Percentiles rank a stretch among this genome's conserved stretches.
phyloP scores from a whole-genome alignment of 1,140 invertebrate genomes.

The Drosophila pruinosa region DNA sequence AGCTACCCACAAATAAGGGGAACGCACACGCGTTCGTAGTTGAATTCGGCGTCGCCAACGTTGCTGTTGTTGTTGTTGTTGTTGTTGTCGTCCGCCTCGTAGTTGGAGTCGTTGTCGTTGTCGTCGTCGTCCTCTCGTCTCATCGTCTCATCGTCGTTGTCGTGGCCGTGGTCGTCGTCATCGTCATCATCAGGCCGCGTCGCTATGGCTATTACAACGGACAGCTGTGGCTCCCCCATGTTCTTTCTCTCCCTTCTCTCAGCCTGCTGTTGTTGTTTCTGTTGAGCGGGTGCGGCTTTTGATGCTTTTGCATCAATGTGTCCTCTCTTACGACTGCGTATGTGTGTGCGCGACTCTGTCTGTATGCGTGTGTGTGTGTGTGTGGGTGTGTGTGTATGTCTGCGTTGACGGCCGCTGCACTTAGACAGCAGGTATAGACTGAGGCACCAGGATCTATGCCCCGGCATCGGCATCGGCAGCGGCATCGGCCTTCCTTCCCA shows the following conservation, averaged over 20 bases:
- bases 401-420: constrained; percentile 26
- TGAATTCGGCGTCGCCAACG: constrained; percentile 57
- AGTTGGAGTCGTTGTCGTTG: constrained; percentile 5
- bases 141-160: constrained; percentile 13
- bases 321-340: too few species aligned
- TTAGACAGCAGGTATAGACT: constrained; percentile 48
- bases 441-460: constrained; percentile 10
- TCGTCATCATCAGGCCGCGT: constrained; percentile 43
- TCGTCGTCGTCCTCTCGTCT: constrained; percentile 26
- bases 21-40: constrained; percentile 70
- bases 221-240: constrained; percentile 36
- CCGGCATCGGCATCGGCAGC: background rate
- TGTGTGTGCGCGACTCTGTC: background rate
- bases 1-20: background rate
- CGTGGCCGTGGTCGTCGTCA: constrained; percentile 9
- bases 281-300: constrained; percentile 45
- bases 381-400: constrained; percentile 5
- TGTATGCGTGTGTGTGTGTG: background rate
- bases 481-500: constrained; percentile 19
- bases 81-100: constrained; percentile 25
- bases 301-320: constrained; percentile 51
- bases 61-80: constrained; percentile 11
- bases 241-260: background rate
- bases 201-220: constrained; percentile 47
- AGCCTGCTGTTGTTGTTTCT: constrained; percentile 9